Base-by-base conservation (phyloP, 2,113 vertebrate genomes). In the Tiliqua scincoides region DNA sequence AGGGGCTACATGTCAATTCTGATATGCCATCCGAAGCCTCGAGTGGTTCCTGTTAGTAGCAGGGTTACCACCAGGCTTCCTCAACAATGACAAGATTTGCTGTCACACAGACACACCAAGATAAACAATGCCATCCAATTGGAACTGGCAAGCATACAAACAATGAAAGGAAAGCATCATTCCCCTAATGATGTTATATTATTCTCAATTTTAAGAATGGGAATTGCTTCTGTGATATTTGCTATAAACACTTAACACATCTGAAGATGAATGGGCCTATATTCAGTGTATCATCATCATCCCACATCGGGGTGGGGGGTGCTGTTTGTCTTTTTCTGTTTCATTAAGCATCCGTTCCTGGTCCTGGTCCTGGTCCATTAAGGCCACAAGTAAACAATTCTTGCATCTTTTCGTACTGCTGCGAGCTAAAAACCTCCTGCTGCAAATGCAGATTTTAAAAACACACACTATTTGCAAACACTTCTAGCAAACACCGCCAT, bases 111-210 rank as follows among this genome's bases (percentile, higher is more conserved):
- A 30, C 12, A n/a, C 75, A 40, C 18, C 3, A 3, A 59, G 20
- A 2, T 7, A 68, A 17, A 63, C 2, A 71, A 30, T 35, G 70
- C 10, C 72, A 63, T 65, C 83, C 67, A 89, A 37, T 0, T 54
- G 2, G 20, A 71, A 79, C 37, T 84, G 40, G 63, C 62, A 67
- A 80, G 70, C 48, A 68, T 21, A 27, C 79, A 14, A 90, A 52
- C 23, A 88, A 61, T 85, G 59, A 82, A 84, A 91, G 40, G 21
- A 80, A 91, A 89, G 77, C 1, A 91, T 30, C 63, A 35, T 79
- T 54, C 62, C 0, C 43, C 17, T 59, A 76, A 35, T 48, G 79
- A 63, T 59, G 82, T 8, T 12, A 80, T 83, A 85, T 86, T 83
- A 2, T 82, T 85, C n/a, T 73, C 88, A 40, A 87, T 63, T 70